phyloP scores from a whole-genome alignment of 2,797 vertebrate species.

The Arnoldichthys spilopterus region DNA sequence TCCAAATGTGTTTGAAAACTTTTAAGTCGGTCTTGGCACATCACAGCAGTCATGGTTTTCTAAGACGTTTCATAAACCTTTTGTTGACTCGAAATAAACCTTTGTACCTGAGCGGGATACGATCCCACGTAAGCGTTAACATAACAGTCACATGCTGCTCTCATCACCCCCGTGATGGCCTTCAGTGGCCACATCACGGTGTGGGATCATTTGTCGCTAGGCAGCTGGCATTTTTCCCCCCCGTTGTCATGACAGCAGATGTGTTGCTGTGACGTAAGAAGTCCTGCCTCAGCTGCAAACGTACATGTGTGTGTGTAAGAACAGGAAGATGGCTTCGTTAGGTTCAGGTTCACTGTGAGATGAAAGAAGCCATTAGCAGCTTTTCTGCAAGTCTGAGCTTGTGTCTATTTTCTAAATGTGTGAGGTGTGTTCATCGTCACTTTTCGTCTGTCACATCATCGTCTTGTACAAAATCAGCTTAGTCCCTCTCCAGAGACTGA shows the following conservation, averaged over 20 bases:
- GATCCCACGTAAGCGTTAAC: background rate
- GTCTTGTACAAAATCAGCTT: background rate
- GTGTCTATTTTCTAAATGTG: background rate
- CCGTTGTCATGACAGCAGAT: constrained; percentile 69
- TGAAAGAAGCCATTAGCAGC: background rate
- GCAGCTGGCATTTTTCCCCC: constrained; percentile 63
- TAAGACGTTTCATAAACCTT: background rate
- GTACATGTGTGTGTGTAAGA: constrained; percentile 3
- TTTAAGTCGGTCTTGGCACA: background rate
- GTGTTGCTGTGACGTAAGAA: constrained; percentile 52
- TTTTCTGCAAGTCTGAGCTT: too few relatives aligned
- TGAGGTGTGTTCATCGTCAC: too few relatives aligned
- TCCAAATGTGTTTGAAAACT: background rate
- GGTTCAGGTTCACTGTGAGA: background rate
- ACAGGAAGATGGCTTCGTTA: constrained; percentile 18
- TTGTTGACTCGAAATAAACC: background rate
- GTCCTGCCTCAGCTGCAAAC: constrained; percentile 25
- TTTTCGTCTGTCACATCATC: too few relatives aligned
- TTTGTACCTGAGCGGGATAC: background rate
- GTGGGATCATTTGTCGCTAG: constrained; percentile 67
- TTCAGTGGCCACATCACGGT: constrained; percentile 58
- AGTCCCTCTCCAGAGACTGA: too few relatives aligned
- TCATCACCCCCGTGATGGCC: constrained; percentile 52
- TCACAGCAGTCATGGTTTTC: background rate
- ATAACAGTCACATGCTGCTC: constrained; percentile 43